Percentiles rank a stretch among this genome's conserved stretches.
phyloP scores from a whole-genome alignment of 2,888 invertebrate genomes.

The Ceraclea dissimilis region DNA sequence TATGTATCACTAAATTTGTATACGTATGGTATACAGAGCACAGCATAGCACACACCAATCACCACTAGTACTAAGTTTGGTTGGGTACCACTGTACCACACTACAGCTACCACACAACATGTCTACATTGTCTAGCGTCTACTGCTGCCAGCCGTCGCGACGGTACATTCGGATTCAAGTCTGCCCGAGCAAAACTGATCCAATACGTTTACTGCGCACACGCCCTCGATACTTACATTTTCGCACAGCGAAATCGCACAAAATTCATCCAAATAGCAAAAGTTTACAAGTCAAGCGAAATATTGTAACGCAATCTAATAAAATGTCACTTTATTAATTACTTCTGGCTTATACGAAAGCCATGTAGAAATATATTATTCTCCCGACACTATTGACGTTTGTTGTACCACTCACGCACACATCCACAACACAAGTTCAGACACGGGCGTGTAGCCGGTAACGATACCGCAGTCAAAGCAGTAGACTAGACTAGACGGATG shows the following conservation, averaged over 20 bases:
- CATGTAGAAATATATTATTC: not conserved
- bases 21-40: not conserved
- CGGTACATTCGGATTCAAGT: conserved; percentile 32
- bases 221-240: conserved; percentile 41
- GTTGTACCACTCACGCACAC: not conserved
- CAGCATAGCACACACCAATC: not conserved
- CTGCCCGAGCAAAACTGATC: conserved; percentile 37
- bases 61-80: not conserved
- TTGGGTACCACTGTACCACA: not conserved
- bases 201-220: conserved; percentile 34
- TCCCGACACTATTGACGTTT: not conserved
- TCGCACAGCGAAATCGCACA: conserved; percentile 35
- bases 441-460: conserved; percentile 44
- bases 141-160: conserved; percentile 32
- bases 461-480: conserved; percentile 46
- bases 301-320: conserved; percentile 8
- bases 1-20: not conserved
- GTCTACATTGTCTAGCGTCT: no score
- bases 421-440: conserved; percentile 32
- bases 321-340: not conserved
- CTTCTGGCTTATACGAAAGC: not conserved
- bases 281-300: not conserved
- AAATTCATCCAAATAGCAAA: conserved; percentile 28
- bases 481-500: conserved; percentile 53
- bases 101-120: conserved; percentile 33